Evolutionary conservation across 2,113 vertebrate genomes (phyloP).

Genomic region (Tilapia sparmanii): DNA sequence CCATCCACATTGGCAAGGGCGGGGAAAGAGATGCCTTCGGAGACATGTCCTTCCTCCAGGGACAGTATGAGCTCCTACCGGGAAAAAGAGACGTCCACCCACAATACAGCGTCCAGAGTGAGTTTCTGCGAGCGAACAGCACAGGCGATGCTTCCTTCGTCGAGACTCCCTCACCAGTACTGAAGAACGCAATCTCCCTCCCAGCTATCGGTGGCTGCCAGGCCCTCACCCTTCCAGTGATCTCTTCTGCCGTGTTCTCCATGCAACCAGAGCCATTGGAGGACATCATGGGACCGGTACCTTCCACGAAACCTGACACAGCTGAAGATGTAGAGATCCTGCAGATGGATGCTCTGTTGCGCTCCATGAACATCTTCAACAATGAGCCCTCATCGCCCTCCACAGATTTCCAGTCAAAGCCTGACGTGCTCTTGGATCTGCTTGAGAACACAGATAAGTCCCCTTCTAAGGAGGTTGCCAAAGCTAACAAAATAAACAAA

Average conservation of each 20-base stretch:
- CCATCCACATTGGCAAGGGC: constrained; percentile 93
- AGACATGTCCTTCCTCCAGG: constrained; percentile 97
- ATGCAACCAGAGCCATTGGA: constrained; percentile 79
- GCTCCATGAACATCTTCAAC: constrained; percentile 62
- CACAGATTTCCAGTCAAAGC: constrained; percentile 34
- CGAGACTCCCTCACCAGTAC: constrained; percentile 92
- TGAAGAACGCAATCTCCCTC: constrained; percentile 98
- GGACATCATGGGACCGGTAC: constrained; percentile 62
- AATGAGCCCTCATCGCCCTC: constrained; percentile 43
- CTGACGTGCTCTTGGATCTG: constrained; percentile 56
- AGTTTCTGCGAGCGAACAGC: constrained; percentile 90
- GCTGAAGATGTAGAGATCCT: constrained; percentile 61
- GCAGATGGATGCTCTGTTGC: constrained; percentile 66
- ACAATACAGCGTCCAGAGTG: constrained; percentile 76
- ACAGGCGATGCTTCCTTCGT: constrained; percentile 86
- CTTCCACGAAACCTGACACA: constrained; percentile 22
- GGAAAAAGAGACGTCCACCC: constrained; percentile 76
- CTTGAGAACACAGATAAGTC: constrained; percentile 74
- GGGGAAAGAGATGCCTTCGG: constrained; percentile 93
- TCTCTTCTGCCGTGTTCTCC: constrained; percentile 82
- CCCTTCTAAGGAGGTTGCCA: constrained; percentile 69
- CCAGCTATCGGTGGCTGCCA: constrained; percentile 93
- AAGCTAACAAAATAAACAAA: constrained; percentile 71
- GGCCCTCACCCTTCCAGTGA: constrained; percentile 85
- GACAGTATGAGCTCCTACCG: constrained; percentile 91